These are phyloP conservation scores for Neocrepidodera transversa DNA, from an alignment of 2,888 invertebrate species.

Conservation along the genomic window DNA sequence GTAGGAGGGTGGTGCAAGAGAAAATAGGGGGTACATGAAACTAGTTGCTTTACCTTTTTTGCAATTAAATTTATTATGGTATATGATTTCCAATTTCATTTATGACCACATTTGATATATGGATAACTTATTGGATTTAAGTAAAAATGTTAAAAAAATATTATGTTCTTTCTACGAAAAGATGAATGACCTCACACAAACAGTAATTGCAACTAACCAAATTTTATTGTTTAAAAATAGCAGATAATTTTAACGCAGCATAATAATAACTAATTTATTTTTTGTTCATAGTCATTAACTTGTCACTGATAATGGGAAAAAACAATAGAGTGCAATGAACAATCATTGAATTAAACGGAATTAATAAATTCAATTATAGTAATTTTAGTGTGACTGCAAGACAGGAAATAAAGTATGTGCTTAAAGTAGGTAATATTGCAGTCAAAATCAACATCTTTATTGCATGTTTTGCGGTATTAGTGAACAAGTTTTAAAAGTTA, in stretches of 20 bases:
- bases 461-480: conserved; percentile 43
- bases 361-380: conserved; percentile 28
- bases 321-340: conserved; percentile 4
- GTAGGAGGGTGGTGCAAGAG: too few species aligned
- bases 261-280: neutral
- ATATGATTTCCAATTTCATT: too few species aligned
- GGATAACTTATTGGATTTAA: too few species aligned
- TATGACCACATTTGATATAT: too few species aligned
- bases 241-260: neutral
- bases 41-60: too few species aligned
- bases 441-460: conserved; percentile 48
- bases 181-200: neutral
- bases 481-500: conserved; percentile 36
- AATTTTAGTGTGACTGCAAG: conserved; percentile 13
- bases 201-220: neutral
- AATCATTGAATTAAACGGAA: conserved; percentile 14
- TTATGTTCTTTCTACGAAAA: neutral
- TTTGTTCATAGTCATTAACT: neutral
- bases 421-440: conserved; percentile 46
- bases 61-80: too few species aligned
- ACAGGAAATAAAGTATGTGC: conserved; percentile 35
- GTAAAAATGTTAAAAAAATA: too few species aligned
- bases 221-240: neutral
- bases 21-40: too few species aligned
- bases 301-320: neutral